Percentiles rank a stretch among this genome's conserved stretches.
These are phyloP conservation scores for Limnephilus rhombicus DNA, from an alignment of 2,888 invertebrate species.

Conservation along the genomic window DNA sequence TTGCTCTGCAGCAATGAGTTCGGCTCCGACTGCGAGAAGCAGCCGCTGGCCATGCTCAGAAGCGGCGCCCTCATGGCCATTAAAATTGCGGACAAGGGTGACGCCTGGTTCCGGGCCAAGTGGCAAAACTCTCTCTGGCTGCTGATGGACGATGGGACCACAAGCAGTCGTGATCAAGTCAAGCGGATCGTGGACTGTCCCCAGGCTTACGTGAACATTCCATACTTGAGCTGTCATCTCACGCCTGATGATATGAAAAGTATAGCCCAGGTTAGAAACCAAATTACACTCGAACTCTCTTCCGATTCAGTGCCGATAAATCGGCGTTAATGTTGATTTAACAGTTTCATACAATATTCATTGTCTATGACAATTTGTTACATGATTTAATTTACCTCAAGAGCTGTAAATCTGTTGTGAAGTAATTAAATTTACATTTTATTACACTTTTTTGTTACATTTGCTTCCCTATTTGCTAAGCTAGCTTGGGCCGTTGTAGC, in stretches of 20 bases:
- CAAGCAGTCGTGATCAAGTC: background rate
- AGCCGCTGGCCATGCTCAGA: background rate
- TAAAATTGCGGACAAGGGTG: background rate
- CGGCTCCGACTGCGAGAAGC: background rate
- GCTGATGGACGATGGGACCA: conserved; percentile 18
- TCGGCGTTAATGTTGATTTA: too few species aligned
- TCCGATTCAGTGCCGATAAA: too few species aligned
- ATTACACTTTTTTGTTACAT: too few species aligned
- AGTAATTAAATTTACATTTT: too few species aligned
- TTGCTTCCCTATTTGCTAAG: too few species aligned
- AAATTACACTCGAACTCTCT: background rate
- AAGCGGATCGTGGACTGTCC: background rate
- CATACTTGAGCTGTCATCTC: conserved; percentile 17
- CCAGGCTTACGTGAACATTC: background rate
- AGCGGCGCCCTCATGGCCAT: background rate
- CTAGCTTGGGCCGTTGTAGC: too few species aligned
- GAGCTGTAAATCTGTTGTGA: too few species aligned
- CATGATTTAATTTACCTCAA: too few species aligned
- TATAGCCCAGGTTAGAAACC: background rate
- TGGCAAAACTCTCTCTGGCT: conserved; percentile 9
- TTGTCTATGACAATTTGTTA: too few species aligned
- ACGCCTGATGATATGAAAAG: background rate
- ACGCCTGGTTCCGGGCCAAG: background rate
- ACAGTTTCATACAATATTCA: too few species aligned
- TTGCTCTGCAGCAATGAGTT: background rate